These are phyloP conservation scores for Cerceris rybyensis DNA, from an alignment of 2,888 invertebrate species.

Conservation along the genomic window DNA sequence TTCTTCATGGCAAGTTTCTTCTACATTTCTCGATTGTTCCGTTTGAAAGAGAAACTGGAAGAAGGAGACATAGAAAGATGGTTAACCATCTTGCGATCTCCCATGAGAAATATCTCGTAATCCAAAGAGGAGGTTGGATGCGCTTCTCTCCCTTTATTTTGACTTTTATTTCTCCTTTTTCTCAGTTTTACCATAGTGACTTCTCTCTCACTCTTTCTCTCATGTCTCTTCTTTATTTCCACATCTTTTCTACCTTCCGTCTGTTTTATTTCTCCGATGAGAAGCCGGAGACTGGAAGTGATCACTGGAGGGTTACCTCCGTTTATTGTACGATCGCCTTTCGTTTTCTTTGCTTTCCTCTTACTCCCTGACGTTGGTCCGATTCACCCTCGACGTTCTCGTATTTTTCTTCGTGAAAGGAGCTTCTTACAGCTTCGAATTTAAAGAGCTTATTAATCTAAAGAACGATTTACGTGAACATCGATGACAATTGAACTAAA, in stretches of 20 bases:
- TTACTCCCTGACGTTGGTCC: neutral
- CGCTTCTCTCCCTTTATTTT: constrained; percentile 35
- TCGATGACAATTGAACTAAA: too few relatives aligned
- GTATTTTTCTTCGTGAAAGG: neutral
- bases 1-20: neutral
- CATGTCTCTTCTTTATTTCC: neutral
- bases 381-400: neutral
- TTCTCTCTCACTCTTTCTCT: neutral
- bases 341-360: constrained; percentile 7
- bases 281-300: constrained; percentile 13
- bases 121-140: constrained; percentile 59
- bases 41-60: neutral
- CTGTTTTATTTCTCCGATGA: constrained; percentile 1
- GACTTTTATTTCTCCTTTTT: constrained; percentile 13
- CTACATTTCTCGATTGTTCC: neutral
- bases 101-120: constrained; percentile 68
- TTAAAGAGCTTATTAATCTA: too few relatives aligned
- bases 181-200: constrained; percentile 3
- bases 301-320: constrained; percentile 4
- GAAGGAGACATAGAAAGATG: constrained; percentile 52
- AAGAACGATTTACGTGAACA: too few relatives aligned
- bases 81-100: constrained; percentile 68
- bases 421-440: neutral
- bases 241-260: neutral
- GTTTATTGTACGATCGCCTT: constrained; percentile 1